Evolutionary conservation across 2,113 vertebrate species (phyloP).

Genomic region (Camarhynchus parvulus): DNA sequence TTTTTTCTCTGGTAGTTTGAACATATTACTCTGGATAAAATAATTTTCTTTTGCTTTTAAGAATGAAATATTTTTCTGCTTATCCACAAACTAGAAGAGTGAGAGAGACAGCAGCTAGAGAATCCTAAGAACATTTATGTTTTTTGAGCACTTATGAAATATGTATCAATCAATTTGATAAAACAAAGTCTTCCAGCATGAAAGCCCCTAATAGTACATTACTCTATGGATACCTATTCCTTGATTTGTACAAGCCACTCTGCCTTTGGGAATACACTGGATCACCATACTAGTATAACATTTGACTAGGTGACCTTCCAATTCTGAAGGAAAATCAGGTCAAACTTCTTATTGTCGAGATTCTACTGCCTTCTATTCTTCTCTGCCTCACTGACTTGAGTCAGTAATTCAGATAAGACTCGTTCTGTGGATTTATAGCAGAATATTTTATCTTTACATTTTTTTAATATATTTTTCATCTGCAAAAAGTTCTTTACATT

Average conservation of each 20-base stretch:
- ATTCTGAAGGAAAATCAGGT: not conserved
- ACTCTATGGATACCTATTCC: not conserved
- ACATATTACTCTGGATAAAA: not conserved
- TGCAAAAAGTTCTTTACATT: not conserved
- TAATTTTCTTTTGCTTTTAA: not conserved
- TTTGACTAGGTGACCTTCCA: not conserved
- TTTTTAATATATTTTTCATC: not conserved
- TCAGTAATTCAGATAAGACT: not conserved
- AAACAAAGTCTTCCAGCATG: not conserved
- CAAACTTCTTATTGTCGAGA: not conserved
- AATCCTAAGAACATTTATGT: not conserved
- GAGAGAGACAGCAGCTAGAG: not conserved
- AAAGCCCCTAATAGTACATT: not conserved
- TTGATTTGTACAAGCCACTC: not conserved
- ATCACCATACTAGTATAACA: not conserved
- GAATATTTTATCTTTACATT: not conserved
- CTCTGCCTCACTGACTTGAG: not conserved
- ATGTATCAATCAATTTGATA: not conserved
- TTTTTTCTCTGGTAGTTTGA: not conserved
- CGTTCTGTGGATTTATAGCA: not conserved
- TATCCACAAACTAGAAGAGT: not conserved
- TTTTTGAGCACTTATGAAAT: not conserved
- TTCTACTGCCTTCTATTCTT: not conserved
- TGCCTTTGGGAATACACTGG: not conserved
- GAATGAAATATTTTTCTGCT: not conserved